phyloP scores from a whole-genome alignment of 2,888 invertebrate species.

The Tenthredo scrophulariae region DNA sequence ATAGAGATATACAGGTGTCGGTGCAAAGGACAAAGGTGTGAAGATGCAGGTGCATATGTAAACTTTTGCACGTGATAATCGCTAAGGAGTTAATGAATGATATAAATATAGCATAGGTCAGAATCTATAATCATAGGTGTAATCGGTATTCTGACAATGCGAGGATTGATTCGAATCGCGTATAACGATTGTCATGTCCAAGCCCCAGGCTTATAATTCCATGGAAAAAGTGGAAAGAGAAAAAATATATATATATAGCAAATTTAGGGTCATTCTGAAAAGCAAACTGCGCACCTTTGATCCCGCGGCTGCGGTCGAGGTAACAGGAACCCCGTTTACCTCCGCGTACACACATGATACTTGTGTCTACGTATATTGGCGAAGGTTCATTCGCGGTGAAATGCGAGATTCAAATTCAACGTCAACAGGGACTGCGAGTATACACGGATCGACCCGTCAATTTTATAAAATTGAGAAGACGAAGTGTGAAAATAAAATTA shows the following conservation, averaged over 20 bases:
- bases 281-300: conserved; percentile 17
- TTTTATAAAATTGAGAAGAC: neutral
- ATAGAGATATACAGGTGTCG: neutral
- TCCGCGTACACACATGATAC: neutral
- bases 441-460: neutral
- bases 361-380: neutral
- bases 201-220: neutral
- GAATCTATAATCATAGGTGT: neutral
- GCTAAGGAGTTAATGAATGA: neutral
- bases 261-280: neutral
- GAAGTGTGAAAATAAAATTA: neutral
- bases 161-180: neutral
- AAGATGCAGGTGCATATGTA: conserved; percentile 1
- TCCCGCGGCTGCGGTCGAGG: conserved; percentile 5
- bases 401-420: neutral
- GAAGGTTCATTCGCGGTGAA: conserved; percentile 7
- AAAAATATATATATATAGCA: neutral
- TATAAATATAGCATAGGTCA: neutral
- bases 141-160: neutral
- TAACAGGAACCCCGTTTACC: conserved; percentile 17
- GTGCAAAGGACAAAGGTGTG: neutral
- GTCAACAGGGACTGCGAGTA: neutral
- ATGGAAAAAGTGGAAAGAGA: neutral
- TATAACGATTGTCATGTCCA: neutral
- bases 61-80: neutral